Percentiles rank a stretch among this genome's conserved stretches.
phyloP scores from a whole-genome alignment of 2,797 vertebrate genomes.

The Orestias chungarensis region DNA sequence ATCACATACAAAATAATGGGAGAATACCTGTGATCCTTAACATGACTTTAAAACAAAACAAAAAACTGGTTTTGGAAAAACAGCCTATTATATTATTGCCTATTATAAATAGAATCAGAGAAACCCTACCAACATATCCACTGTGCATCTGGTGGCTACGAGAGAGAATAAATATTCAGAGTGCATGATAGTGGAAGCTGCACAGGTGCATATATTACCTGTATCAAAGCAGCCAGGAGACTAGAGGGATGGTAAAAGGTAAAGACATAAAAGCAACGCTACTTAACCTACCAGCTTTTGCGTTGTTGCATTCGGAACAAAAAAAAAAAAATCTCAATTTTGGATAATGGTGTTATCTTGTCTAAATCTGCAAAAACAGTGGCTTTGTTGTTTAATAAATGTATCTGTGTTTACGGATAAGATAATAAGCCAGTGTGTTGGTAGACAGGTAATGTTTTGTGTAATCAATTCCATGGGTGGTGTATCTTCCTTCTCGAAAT shows the following conservation, averaged over 20 bases:
- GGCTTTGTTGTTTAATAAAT: slow-evolving; percentile 69
- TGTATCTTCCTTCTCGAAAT: slow-evolving; percentile 55
- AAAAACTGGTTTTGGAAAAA: slow-evolving; percentile 50
- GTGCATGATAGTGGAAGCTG: slow-evolving; percentile 73
- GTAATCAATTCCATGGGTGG: slow-evolving; percentile 53
- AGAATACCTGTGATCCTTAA: slow-evolving; percentile 61
- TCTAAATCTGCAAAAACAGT: slow-evolving; percentile 62
- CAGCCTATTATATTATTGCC: slow-evolving; percentile 59
- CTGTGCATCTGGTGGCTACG: slow-evolving; percentile 77
- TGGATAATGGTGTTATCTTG: slow-evolving; percentile 65
- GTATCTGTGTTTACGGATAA: slow-evolving; percentile 34
- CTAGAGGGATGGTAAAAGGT: slow-evolving; percentile 75
- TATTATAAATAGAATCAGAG: slow-evolving; percentile 80
- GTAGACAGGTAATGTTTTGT: slow-evolving; percentile 50
- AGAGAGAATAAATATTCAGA: slow-evolving; percentile 79
- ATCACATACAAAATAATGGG: slow-evolving; percentile 51
- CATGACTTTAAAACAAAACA: slow-evolving; percentile 43
- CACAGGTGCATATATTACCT: slow-evolving; percentile 83
- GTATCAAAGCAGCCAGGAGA: slow-evolving; percentile 76
- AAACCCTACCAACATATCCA: slow-evolving; percentile 76
- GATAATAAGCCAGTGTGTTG: slow-evolving; percentile 48
- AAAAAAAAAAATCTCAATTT: slow-evolving; percentile 58
- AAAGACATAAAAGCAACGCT: slow-evolving; percentile 77
- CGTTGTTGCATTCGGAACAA: slow-evolving; percentile 65
- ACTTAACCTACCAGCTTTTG: slow-evolving; percentile 74